phyloP scores from a whole-genome alignment of 2,113 vertebrate genomes.

The Carettochelys insculpta region DNA sequence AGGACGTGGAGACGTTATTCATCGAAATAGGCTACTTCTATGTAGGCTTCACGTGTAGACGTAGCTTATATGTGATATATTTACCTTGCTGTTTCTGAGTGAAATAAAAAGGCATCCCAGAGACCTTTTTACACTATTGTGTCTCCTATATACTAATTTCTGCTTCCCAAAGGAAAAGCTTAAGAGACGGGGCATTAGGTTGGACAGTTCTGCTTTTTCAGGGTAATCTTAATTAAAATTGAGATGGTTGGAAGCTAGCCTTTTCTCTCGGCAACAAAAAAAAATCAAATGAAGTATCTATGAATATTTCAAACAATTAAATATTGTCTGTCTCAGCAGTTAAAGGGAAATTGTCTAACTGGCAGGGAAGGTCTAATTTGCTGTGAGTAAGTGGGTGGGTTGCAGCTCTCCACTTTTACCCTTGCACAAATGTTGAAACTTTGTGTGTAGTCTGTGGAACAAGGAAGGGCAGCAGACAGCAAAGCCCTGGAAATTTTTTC shows the following conservation, averaged over 20 bases:
- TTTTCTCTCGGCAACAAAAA: slow-evolving; percentile 14
- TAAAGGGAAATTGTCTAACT: neutral
- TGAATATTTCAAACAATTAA: neutral
- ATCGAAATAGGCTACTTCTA: too few relatives aligned
- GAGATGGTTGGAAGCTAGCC: neutral
- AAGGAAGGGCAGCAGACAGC: neutral
- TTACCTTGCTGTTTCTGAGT: neutral
- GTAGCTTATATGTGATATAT: neutral
- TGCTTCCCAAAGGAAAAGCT: neutral
- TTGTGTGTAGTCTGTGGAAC: neutral
- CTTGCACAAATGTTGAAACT: neutral
- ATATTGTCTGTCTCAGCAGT: neutral
- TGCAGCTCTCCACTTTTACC: neutral
- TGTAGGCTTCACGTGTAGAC: too few relatives aligned
- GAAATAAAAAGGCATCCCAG: neutral
- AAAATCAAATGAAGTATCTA: neutral
- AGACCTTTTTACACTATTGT: neutral
- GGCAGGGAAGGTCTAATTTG: neutral
- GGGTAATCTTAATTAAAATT: slow-evolving; percentile 7
- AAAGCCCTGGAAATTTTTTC: neutral
- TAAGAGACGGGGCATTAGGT: neutral
- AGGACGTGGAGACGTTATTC: too few relatives aligned
- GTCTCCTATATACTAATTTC: slow-evolving; percentile 8
- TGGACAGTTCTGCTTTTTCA: neutral
- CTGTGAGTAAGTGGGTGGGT: neutral